These are phyloP conservation scores for Myotis myotis DNA, from an alignment of 2,797 vertebrate species.

Conservation along the genomic window DNA sequence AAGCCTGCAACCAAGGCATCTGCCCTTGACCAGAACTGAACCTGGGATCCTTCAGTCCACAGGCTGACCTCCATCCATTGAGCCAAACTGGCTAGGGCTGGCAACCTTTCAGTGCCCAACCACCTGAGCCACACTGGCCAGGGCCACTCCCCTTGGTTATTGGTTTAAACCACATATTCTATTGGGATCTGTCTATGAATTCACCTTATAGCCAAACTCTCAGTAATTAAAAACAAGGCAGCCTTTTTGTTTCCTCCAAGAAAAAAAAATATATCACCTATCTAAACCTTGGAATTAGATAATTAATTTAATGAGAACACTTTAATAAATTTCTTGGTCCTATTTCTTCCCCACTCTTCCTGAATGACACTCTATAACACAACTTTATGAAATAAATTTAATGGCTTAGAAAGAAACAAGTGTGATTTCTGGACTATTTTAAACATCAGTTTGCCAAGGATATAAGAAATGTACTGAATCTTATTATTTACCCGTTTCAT, in stretches of 20 bases:
- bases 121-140: background rate
- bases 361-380: background rate
- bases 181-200: background rate
- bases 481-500: background rate
- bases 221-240: background rate
- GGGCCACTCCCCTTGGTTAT: background rate
- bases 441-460: background rate
- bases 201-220: background rate
- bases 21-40: too few species aligned
- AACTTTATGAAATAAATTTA: background rate
- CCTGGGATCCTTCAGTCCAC: background rate
- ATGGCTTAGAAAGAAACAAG: slow-evolving; percentile 5
- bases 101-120: background rate
- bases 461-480: background rate
- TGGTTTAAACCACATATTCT: background rate
- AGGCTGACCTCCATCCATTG: background rate
- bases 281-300: background rate
- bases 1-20: too few species aligned
- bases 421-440: background rate
- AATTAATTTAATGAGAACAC: background rate
- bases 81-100: background rate
- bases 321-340: background rate
- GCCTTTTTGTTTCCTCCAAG: background rate
- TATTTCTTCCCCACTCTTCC: background rate
- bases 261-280: background rate